Evolutionary conservation across 1,140 invertebrate genomes (phyloP).

Genomic region (Drosophila navojoa): DNA sequence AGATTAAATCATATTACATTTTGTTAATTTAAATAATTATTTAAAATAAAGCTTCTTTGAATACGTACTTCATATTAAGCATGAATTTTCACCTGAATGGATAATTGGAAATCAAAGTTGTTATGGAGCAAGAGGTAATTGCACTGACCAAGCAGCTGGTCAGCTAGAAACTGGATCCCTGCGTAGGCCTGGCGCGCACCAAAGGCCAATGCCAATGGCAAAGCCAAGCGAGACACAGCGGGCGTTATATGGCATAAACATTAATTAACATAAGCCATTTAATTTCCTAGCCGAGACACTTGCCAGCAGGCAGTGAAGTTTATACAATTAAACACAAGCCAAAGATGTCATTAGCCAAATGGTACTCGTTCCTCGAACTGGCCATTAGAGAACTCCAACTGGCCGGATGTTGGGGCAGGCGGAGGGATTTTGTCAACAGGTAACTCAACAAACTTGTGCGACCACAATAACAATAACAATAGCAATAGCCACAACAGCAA

Average conservation of each 20-base stretch:
- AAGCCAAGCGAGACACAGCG: slow-evolving; percentile 7
- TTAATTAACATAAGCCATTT: slow-evolving; percentile 30
- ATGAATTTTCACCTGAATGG: background rate
- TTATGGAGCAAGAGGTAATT: background rate
- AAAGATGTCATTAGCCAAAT: slow-evolving; percentile 65
- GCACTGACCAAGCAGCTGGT: background rate
- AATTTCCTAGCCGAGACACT: slow-evolving; percentile 48
- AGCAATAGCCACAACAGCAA: slow-evolving; percentile 25
- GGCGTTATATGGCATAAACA: slow-evolving; percentile 9
- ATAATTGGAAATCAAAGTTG: background rate
- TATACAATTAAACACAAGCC: slow-evolving; percentile 56
- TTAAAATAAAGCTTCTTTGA: too few species aligned
- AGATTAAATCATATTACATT: too few species aligned
- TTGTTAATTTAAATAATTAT: too few species aligned
- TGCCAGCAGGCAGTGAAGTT: slow-evolving; percentile 22
- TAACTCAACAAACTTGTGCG: slow-evolving; percentile 71
- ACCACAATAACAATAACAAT: slow-evolving; percentile 37
- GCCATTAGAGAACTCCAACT: slow-evolving; percentile 41
- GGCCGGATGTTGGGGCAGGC: slow-evolving; percentile 66
- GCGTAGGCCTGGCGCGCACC: background rate
- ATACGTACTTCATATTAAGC: too few species aligned
- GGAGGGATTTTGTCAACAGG: slow-evolving; percentile 66
- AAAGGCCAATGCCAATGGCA: slow-evolving; percentile 21
- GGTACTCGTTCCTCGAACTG: slow-evolving; percentile 35
- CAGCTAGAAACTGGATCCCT: background rate